Base-by-base conservation (phyloP, 2,888 invertebrate genomes). In the Oscheius myriophilus region DNA sequence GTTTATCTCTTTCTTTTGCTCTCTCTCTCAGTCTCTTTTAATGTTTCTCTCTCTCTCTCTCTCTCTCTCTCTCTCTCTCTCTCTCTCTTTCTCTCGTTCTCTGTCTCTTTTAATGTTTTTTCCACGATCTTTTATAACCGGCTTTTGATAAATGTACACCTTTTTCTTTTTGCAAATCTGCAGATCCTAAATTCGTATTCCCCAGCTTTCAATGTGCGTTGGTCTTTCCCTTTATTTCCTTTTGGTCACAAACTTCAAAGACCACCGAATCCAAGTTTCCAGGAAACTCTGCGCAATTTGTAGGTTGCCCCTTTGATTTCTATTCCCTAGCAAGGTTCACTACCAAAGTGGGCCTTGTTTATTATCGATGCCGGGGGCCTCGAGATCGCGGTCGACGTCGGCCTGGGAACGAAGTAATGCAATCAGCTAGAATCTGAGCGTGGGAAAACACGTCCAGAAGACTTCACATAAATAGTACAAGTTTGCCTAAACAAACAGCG, bases 401-500 rank as follows among this genome's bases (percentile, higher is more conserved):
- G 26, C 55, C 21, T 23, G 55, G 55, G 33, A 55, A 16, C 41
- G 42, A 21, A 42, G n/a, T 57, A 41, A 58, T 58, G 58, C 25
- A 58, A 58, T 43, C 58, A 58, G 54, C 54, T 54, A 39, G 33
- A 21, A n/a, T 54, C 26, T n/a, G 33, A n/a, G 26, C 54, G 54
- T 54, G 54, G 26, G 54, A 54, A 54, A 54, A 54, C 33, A 33
- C 33, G 33, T 33, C 33, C 33, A 33, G 33, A 33, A 33, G 33
- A 33, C 9, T 33, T 33, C 33, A 33, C 33, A 33, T 3, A 33
- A 33, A 33, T 33, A 33, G 33, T 33, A 33, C 3, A 33, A 33
- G 9, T 33, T 33, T 3, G 33, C 33, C 33, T 33, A 33, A 33
- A 33, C 33, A 33, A 33, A 33, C 33, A 33, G 33, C 3, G 33